phyloP scores from a whole-genome alignment of 2,113 vertebrate genomes.

The Psilopsiagon aurifrons region DNA sequence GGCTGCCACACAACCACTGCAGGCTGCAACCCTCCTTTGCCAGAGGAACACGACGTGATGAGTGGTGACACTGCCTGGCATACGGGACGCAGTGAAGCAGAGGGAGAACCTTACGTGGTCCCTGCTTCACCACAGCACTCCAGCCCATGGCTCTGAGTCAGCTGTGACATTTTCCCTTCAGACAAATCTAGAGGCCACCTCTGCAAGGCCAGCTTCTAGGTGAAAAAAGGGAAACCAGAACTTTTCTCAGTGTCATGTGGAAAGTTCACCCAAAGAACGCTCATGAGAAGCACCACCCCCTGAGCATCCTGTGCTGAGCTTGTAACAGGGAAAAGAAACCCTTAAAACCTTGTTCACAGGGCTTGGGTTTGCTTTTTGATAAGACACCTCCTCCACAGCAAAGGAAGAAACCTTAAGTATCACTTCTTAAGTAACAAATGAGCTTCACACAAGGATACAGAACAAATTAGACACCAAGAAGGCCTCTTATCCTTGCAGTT shows the following conservation, averaged over 20 bases:
- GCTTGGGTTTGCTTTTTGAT: neutral
- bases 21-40: neutral
- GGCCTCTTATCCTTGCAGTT: neutral
- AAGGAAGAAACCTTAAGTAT: neutral
- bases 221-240: neutral
- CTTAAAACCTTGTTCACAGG: neutral
- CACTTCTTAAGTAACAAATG: neutral
- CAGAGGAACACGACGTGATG: accelerated
- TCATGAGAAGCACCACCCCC: neutral
- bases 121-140: neutral
- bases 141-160: neutral
- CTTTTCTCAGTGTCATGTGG: neutral
- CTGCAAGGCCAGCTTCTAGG: neutral
- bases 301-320: neutral
- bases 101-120: neutral
- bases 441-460: neutral
- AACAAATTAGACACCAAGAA: neutral
- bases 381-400: neutral
- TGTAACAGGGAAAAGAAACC: neutral
- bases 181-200: neutral
- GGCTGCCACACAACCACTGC: no score
- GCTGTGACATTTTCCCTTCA: neutral
- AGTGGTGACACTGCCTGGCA: accelerated
- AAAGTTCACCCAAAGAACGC: neutral
- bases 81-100: neutral